A percentile compares a stretch with the other conserved stretches of the same genome.
phyloP scores from a whole-genome alignment of 2,888 invertebrate species.

The Cephonodes hylas region DNA sequence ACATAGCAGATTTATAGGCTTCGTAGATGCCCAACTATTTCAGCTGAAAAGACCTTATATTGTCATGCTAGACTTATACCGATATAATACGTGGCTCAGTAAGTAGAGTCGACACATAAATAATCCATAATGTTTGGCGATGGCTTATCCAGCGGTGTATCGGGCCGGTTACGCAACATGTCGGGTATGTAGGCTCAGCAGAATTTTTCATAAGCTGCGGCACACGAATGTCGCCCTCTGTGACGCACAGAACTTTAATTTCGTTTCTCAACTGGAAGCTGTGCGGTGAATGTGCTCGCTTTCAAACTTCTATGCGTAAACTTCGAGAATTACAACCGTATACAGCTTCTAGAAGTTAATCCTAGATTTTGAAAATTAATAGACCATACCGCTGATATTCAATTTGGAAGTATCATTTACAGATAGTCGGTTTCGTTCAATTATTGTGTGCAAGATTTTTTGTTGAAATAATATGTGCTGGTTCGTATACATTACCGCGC shows the following conservation, averaged over 20 bases:
- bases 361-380: conserved; percentile 1
- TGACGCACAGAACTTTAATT: conserved; percentile 43
- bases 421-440: neutral
- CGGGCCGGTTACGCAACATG: neutral
- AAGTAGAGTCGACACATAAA: neutral
- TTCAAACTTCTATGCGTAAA: conserved; percentile 42
- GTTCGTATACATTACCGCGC: neutral
- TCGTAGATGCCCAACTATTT: too few species aligned
- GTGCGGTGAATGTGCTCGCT: conserved; percentile 39
- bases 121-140: neutral
- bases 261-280: conserved; percentile 32
- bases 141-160: conserved; percentile 7
- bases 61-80: neutral
- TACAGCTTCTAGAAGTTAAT: conserved; percentile 18
- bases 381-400: neutral
- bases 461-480: neutral
- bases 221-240: conserved; percentile 28
- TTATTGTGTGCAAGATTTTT: neutral
- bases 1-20: too few species aligned
- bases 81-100: neutral
- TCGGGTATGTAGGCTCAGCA: neutral
- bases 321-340: conserved; percentile 40
- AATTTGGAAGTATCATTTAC: neutral
- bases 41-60: too few species aligned
- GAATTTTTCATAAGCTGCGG: conserved; percentile 42